Conservation (phyloP, 2,113 vertebrate genomes). For the Myrmecophaga tridactyla region DNA sequence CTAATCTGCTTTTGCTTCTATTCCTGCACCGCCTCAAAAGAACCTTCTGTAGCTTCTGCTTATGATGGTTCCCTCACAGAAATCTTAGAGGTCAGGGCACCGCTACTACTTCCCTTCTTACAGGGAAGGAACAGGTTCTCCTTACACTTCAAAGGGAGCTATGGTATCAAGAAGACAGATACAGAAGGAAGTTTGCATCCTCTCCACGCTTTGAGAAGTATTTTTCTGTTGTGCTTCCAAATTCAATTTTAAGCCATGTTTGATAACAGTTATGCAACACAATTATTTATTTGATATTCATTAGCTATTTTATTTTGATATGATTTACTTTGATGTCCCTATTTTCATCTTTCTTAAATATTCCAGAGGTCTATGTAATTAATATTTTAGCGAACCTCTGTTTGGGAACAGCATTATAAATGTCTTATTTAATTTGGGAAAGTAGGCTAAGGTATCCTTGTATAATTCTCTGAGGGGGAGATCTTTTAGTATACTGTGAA, state of each 20-base stretch:
- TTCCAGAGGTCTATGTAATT: not conserved
- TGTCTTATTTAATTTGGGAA: constrained; percentile 23
- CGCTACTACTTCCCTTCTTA: not conserved
- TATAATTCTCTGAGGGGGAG: constrained; percentile 14
- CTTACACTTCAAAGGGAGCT: not conserved
- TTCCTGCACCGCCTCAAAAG: not conserved
- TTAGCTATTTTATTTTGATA: not conserved
- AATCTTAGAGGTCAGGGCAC: not conserved
- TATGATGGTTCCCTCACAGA: not conserved
- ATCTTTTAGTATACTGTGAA: constrained; percentile 33
- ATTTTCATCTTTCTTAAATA: not conserved
- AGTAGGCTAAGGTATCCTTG: not conserved
- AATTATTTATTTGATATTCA: not conserved
- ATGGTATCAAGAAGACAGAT: rapidly evolving
- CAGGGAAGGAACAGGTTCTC: not conserved
- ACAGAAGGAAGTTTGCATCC: rapidly evolving
- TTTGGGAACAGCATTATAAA: not conserved
- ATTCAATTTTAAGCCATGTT: not conserved
- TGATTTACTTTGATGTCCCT: not conserved
- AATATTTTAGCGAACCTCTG: not conserved
- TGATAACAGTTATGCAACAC: not conserved
- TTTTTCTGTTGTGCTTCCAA: not conserved
- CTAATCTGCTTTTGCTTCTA: not conserved
- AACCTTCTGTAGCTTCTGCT: not conserved
- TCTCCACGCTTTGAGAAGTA: not conserved